Base-by-base conservation (phyloP, 1,140 invertebrate genomes). In the Caenorhabditis tropicalis region DNA sequence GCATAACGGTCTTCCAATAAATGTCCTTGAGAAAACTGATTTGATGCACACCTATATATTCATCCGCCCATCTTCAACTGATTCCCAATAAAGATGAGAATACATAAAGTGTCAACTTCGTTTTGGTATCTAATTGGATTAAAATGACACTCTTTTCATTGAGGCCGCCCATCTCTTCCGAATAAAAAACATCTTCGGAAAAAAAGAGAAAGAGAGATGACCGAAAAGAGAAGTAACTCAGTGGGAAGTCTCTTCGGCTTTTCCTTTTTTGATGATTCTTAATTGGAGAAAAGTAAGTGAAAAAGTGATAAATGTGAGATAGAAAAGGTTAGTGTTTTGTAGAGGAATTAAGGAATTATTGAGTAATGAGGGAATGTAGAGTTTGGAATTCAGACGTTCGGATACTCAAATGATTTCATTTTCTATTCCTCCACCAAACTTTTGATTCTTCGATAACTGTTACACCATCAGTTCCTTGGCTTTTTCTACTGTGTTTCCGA, bases 91-190 rank as follows among this genome's bases (percentile, higher is more conserved):
- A 60, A 60, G 29, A 65, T 65, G 58, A 65, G 58, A 65, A 33
- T 12, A 65, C 21, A 65, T 65, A 74, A 74, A 74, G 65, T 74
- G 65, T 74, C 65, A 74, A 74, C 65, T 74, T 74, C 16, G 43
- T 56, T 10, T 19, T 10, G 21, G 10, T 21, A n/a, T 46, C 65
- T 74, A 74, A 74, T 74, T 74, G 65, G 65, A 74, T 74, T 74
- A 74, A 74, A 74, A 74, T 74, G 65, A 74, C 65, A 74, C 36
- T 74, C 24, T 65, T 43, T 74, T 27, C 53, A 27, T 27, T 56
- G 7, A 21, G 21, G 21, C 24, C 7, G 7, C 10, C 53, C 24
- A 21, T 12, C 53, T 24, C 65, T 74, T 65, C 12, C 4, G 53
- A 43, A 43, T 6, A 43, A 29, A 56, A 56, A n/a, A n/a, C n/a